A percentile compares a stretch with the other conserved stretches of the same genome.
These are phyloP conservation scores for Eupsilia transversa DNA, from an alignment of 2,888 invertebrate species.

Conservation along the genomic window DNA sequence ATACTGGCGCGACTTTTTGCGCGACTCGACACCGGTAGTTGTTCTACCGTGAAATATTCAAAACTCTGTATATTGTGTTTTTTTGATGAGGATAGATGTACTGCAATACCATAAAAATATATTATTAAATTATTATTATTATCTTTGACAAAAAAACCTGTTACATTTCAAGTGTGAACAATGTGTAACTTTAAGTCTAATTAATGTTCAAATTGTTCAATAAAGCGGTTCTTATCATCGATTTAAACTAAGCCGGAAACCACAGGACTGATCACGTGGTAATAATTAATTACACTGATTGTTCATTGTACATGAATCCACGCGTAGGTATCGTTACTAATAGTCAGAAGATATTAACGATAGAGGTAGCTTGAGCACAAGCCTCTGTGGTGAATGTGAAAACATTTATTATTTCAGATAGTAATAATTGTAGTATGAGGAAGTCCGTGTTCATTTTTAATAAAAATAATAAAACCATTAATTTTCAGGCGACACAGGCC, in stretches of 20 bases:
- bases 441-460: background rate
- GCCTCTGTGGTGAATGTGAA: background rate
- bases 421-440: background rate
- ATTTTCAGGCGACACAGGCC: too few species aligned
- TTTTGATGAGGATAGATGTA: too few species aligned
- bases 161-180: background rate
- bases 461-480: too few species aligned
- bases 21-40: too few species aligned
- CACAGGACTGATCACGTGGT: constrained; percentile 32
- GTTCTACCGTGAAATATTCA: too few species aligned
- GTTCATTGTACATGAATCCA: constrained; percentile 4
- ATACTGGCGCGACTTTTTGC: too few species aligned
- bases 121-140: too few species aligned
- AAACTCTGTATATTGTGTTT: too few species aligned
- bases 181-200: background rate
- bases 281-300: constrained; percentile 28
- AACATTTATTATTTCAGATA: background rate
- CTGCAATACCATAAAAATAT: too few species aligned
- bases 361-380: background rate
- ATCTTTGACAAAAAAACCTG: too few species aligned
- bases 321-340: background rate
- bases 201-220: background rate
- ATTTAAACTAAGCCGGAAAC: constrained; percentile 1
- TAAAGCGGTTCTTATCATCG: background rate
- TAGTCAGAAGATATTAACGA: background rate